phyloP scores from a whole-genome alignment of 2,797 vertebrate genomes.

The Eidolon dupreanum region DNA sequence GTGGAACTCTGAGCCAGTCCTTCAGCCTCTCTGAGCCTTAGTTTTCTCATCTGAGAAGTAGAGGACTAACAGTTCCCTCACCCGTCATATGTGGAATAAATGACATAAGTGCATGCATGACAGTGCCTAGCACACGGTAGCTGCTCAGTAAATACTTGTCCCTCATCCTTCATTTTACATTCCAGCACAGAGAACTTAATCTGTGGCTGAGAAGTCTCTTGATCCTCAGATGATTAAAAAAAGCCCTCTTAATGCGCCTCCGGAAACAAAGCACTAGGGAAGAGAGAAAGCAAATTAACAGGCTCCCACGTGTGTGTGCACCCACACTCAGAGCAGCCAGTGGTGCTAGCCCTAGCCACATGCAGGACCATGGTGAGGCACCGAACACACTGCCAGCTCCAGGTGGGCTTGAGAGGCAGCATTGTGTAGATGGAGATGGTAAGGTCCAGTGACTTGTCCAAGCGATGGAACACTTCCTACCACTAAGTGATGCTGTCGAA shows the following conservation, averaged over 20 bases:
- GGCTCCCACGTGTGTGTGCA: rapidly evolving
- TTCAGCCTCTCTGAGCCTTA: neutral
- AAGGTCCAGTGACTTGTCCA: neutral
- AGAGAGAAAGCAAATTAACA: neutral
- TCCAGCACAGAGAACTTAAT: neutral
- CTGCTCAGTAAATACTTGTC: neutral
- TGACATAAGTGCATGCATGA: rapidly evolving
- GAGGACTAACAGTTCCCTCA: neutral
- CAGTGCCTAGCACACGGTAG: rapidly evolving
- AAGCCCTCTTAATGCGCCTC: neutral
- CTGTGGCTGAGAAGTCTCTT: neutral
- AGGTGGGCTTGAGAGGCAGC: neutral
- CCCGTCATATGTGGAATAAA: neutral
- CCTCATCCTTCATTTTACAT: neutral
- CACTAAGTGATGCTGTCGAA: neutral
- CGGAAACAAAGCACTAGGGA: neutral
- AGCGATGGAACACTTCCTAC: neutral
- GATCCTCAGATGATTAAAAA: neutral
- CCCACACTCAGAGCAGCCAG: neutral
- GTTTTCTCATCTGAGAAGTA: neutral
- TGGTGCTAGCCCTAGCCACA: rapidly evolving
- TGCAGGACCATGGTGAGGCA: rapidly evolving
- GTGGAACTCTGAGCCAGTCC: neutral
- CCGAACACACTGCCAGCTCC: no score
- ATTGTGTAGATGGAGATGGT: neutral